phyloP scores from a whole-genome alignment of 1,140 invertebrate genomes.

The Tribolium madens region DNA sequence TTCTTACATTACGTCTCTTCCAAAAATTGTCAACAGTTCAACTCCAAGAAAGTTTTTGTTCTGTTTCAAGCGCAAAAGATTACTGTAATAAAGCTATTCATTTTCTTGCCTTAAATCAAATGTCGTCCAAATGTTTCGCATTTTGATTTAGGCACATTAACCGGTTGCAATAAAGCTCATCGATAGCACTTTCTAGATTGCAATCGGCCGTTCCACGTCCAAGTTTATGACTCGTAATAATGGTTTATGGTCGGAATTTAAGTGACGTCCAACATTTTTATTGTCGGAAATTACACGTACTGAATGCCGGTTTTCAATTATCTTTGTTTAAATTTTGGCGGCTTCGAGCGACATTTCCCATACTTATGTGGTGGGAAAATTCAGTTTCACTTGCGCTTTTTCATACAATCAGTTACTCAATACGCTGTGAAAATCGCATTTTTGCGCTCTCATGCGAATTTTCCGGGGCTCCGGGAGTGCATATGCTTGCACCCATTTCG shows the following conservation, averaged over 20 bases:
- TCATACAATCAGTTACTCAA: conserved; percentile 21
- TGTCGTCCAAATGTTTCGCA: no score
- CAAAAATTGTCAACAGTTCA: no score
- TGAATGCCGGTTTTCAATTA: conserved; percentile 44
- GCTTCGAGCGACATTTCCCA: neutral
- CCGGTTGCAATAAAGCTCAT: conserved; percentile 25
- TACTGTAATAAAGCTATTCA: no score
- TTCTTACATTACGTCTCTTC: no score
- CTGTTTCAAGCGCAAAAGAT: no score
- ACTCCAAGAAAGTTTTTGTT: no score
- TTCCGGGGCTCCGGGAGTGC: neutral
- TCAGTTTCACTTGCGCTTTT: conserved; percentile 35
- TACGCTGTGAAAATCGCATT: conserved; percentile 39
- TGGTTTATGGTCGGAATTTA: conserved; percentile 37
- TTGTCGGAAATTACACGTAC: conserved; percentile 38
- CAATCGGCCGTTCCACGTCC: conserved; percentile 20
- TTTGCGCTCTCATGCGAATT: neutral
- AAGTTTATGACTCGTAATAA: conserved; percentile 38
- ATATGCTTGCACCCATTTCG: neutral
- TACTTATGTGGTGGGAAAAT: conserved; percentile 20
- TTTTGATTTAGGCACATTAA: conserved; percentile 5
- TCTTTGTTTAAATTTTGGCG: neutral
- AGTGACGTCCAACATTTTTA: conserved; percentile 37
- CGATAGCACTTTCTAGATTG: conserved; percentile 41
- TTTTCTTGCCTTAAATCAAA: no score